phyloP scores from a whole-genome alignment of 2,797 vertebrate genomes.

The Tiaroga cobitis region DNA sequence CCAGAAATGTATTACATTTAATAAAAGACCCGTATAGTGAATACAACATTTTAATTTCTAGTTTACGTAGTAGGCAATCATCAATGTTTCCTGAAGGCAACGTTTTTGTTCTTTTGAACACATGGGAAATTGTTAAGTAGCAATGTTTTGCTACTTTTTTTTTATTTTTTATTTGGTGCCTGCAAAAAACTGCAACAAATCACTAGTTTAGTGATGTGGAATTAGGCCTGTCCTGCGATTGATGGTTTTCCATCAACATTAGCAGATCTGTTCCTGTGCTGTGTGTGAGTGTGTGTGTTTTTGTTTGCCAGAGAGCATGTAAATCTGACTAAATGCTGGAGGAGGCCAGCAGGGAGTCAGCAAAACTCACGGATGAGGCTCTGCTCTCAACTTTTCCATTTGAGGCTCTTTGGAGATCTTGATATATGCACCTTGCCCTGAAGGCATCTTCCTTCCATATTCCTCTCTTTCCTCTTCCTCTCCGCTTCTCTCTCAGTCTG shows the following conservation, averaged over 20 bases:
- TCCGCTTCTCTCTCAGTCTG: constrained; percentile 5
- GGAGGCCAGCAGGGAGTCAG: constrained; percentile 56
- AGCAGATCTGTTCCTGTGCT: neutral
- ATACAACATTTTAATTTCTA: neutral
- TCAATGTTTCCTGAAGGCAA: neutral
- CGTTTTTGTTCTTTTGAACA: neutral
- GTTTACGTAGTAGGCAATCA: neutral
- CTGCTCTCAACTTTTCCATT: constrained; percentile 40
- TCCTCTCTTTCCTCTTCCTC: constrained; percentile 35
- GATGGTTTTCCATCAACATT: constrained; percentile 37
- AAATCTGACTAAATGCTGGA: constrained; percentile 53
- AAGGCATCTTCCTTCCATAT: constrained; percentile 57
- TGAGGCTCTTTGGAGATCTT: constrained; percentile 55
- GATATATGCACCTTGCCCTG: constrained; percentile 69
- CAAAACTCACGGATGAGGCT: constrained; percentile 46
- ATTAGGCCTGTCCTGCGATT: constrained; percentile 23
- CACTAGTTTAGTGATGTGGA: neutral
- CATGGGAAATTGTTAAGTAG: neutral
- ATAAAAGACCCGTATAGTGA: neutral
- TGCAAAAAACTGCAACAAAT: neutral
- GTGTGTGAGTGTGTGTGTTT: neutral
- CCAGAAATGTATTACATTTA: neutral
- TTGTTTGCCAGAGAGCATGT: constrained; percentile 23
- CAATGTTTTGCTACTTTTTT: too few relatives aligned
- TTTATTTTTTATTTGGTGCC: neutral